Percentiles rank a stretch among this genome's conserved stretches.
These are phyloP conservation scores for Pasiphila rectangulata DNA, from an alignment of 2,888 invertebrate species.

Conservation along the genomic window DNA sequence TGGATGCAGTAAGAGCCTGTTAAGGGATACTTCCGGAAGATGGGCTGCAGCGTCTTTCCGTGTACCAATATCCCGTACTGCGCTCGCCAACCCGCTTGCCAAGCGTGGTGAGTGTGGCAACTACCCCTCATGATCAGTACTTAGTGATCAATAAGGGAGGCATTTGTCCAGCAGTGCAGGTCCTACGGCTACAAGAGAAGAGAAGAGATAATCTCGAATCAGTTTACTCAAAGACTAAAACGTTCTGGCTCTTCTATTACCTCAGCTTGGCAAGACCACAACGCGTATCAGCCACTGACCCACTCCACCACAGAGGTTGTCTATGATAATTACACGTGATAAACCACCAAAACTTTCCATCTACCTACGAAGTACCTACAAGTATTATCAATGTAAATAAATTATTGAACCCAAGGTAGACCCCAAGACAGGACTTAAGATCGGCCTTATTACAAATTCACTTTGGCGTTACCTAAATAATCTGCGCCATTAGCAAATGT, in stretches of 20 bases:
- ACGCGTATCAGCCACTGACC: neutral
- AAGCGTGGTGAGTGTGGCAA: no score
- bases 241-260: constrained; percentile 5
- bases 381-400: constrained; percentile 58
- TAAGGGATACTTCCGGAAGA: no score
- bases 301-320: no score
- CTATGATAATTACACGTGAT: constrained; percentile 36
- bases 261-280: neutral
- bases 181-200: no score
- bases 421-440: constrained; percentile 50
- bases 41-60: no score
- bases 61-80: no score
- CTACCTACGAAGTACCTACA: constrained; percentile 19
- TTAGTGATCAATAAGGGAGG: no score
- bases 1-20: no score
- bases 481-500: constrained; percentile 61
- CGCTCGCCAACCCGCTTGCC: no score
- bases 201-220: no score
- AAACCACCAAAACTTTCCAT: constrained; percentile 38
- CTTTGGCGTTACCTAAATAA: constrained; percentile 59
- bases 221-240: constrained; percentile 19
- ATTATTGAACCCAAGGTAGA: constrained; percentile 50
- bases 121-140: no score
- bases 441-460: constrained; percentile 68
- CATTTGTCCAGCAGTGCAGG: no score